Evolutionary conservation across 2,888 invertebrate species (phyloP).

Genomic region (Catocala nupta): DNA sequence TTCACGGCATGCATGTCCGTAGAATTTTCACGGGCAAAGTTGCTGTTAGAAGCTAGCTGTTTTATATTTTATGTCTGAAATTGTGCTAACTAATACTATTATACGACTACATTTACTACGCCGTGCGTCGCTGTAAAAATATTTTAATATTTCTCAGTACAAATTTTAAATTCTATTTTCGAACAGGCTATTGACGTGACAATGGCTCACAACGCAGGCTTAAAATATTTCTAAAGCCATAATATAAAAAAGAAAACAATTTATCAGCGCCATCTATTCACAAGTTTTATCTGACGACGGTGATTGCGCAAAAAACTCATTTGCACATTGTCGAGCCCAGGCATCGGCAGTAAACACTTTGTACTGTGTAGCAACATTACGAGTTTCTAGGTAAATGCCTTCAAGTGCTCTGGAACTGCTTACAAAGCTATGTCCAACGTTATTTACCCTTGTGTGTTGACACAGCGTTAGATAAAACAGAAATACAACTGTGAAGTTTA

Average conservation of each 20-base stretch:
- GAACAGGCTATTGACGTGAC: no score
- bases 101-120: no score
- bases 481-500: slow-evolving; percentile 5
- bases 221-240: background rate
- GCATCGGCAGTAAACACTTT: slow-evolving; percentile 10
- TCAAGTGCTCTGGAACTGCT: slow-evolving; percentile 42
- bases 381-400: slow-evolving; percentile 44
- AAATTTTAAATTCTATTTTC: no score
- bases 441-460: slow-evolving; percentile 31
- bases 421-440: slow-evolving; percentile 49
- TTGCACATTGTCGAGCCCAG: slow-evolving; percentile 17
- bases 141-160: no score
- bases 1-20: no score
- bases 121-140: no score
- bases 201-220: no score
- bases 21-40: no score
- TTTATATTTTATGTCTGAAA: no score
- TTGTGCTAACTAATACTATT: no score
- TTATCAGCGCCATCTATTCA: slow-evolving; percentile 3
- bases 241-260: slow-evolving; percentile 3
- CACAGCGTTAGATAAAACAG: background rate
- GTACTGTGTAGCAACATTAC: slow-evolving; percentile 11
- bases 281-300: slow-evolving; percentile 7
- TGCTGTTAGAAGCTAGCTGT: no score
- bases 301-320: slow-evolving; percentile 28